A percentile compares a stretch with the other conserved stretches of the same genome.
Conservation (phyloP, 2,113 vertebrate species). For the Pimephales promelas region DNA sequence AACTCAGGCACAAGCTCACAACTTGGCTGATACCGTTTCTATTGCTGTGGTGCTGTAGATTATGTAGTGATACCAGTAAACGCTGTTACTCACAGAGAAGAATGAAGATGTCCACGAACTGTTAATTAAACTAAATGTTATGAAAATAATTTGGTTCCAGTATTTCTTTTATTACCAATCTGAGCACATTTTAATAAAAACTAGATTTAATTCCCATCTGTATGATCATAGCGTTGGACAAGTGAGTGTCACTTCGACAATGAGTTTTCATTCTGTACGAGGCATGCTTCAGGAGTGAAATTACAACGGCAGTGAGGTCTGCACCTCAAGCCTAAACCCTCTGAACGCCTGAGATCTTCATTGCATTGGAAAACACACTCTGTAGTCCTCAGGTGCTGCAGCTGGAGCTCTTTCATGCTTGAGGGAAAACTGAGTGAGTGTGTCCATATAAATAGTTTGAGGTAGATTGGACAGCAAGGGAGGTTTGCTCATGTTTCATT, state of each 20-base stretch:
- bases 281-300: slow-evolving; percentile 33
- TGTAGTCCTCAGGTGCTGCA: slow-evolving; percentile 35
- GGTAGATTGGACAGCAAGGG: slow-evolving; percentile 45
- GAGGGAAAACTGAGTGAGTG: slow-evolving; percentile 40
- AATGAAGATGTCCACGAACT: background rate
- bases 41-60: background rate
- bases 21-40: background rate
- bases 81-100: background rate
- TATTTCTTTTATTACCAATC: background rate
- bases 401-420: slow-evolving; percentile 41
- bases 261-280: slow-evolving; percentile 2
- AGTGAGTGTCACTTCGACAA: background rate
- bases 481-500: slow-evolving; percentile 43
- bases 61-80: background rate
- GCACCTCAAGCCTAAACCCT: slow-evolving; percentile 15
- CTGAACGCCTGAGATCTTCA: slow-evolving; percentile 36
- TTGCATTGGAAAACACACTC: slow-evolving; percentile 27
- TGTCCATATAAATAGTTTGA: slow-evolving; percentile 45
- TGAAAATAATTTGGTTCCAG: background rate
- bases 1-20: background rate
- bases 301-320: slow-evolving; percentile 31
- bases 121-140: slow-evolving; percentile 10
- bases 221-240: slow-evolving; percentile 8
- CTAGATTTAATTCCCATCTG: slow-evolving; percentile 10
- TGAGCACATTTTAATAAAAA: slow-evolving; percentile 16